Percentiles rank a stretch among this genome's conserved stretches.
phyloP scores from a whole-genome alignment of 2,797 vertebrate species.

The Mionectes olivaceus region DNA sequence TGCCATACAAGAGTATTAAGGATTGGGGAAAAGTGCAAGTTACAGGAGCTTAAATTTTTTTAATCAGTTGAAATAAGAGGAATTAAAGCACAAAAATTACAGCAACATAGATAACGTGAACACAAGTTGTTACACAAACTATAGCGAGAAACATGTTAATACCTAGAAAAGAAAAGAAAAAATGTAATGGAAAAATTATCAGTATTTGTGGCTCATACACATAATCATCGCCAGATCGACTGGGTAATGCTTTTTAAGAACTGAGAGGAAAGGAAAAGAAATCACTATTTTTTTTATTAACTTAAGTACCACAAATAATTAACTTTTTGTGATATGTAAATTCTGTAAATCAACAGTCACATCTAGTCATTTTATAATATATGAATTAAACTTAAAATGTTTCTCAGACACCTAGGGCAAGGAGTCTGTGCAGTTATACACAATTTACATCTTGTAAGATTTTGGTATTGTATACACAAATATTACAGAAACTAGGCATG shows the following conservation, averaged over 20 bases:
- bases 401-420: constrained; percentile 72
- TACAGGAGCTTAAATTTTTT: constrained; percentile 86
- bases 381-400: constrained; percentile 81
- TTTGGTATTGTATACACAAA: constrained; percentile 87
- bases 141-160: constrained; percentile 85
- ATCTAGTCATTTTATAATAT: constrained; percentile 79
- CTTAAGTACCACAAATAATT: constrained; percentile 85
- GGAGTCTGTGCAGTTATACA: constrained; percentile 81
- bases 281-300: constrained; percentile 84
- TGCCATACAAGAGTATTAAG: constrained; percentile 94
- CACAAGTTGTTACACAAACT: constrained; percentile 89
- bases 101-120: constrained; percentile 94
- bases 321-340: constrained; percentile 80
- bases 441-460: constrained; percentile 86
- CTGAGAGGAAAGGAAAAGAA: constrained; percentile 37
- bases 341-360: constrained; percentile 83
- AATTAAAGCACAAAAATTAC: constrained; percentile 96
- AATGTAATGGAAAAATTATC: constrained; percentile 71
- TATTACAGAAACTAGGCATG: constrained; percentile 86
- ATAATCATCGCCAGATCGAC: constrained; percentile 79
- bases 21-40: constrained; percentile 88
- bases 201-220: constrained; percentile 78
- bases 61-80: constrained; percentile 86
- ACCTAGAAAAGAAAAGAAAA: constrained; percentile 80
- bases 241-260: constrained; percentile 78